Evolutionary conservation across 1,140 invertebrate species (phyloP), one percentile per base, ranked within the genome.

Genomic region (Dreissena polymorpha): DNA sequence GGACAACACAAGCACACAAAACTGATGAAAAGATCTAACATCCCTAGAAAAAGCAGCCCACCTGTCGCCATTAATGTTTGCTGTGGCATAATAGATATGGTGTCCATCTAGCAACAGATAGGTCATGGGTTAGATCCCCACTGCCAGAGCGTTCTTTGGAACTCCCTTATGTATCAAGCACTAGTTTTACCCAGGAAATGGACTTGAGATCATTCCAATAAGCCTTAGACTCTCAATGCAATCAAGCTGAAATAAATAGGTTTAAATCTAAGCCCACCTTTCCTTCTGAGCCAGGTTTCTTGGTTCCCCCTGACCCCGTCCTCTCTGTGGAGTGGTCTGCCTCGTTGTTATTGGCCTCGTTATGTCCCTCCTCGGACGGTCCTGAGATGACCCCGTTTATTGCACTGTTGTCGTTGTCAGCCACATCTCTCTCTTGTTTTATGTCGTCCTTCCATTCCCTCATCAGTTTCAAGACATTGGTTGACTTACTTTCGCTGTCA

Each of bases 381-480:
- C 0, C 21, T 64, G 67, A 39, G 39, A 39, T 39, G 39, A 39
- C 39, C 39, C 85, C 87, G 63, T 87, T 85, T 86, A 86, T 88
- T 88, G 85, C 85, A 88, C 87, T 86, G 65, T 82, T 82, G 69
- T 88, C 82, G 53, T 68, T 74, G 74, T 86, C 78, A 27, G 51
- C 10, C 51, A n/a, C 12, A 23, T 60, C 67, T 49, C 49, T 60
- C 25, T 82, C 69, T 12, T 74, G 68, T 25, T 85, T 85, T 51
- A 86, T 70, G 14, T 91, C 89, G 64, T 89, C 83, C 49, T 87
- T 88, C 85, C 88, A 93, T 70, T 87, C 68, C 68, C 87, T 91
- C 91, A 92, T 92, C 86, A 92, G 85, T 74, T 91, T 88, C 70
- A 92, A 79, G 6, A 92, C 91, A 87, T 92, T 93, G 18, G 69